Percentiles rank a stretch among this genome's conserved stretches.
Evolutionary conservation across 2,888 invertebrate genomes (phyloP).

Genomic region (Diarsia mendica): DNA sequence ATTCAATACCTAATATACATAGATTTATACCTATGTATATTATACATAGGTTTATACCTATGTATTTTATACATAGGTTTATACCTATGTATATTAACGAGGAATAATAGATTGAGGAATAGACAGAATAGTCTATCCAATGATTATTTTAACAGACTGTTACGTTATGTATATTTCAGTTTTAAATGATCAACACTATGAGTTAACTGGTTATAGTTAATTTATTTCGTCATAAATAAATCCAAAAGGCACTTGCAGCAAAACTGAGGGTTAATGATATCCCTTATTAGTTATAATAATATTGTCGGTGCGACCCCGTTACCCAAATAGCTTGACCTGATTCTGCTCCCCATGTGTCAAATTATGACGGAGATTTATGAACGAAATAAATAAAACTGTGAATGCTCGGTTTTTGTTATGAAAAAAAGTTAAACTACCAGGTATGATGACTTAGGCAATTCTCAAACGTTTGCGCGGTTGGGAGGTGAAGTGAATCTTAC

Average conservation of each 20-base stretch:
- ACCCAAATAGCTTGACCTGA: conserved; percentile 13
- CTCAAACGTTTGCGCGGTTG: background rate
- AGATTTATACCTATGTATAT: too few species aligned
- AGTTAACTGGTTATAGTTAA: background rate
- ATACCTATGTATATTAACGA: too few species aligned
- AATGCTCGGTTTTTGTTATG: background rate
- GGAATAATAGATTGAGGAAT: too few species aligned
- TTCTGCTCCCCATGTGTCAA: conserved; percentile 19
- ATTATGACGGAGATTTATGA: conserved; percentile 49
- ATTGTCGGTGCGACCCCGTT: conserved; percentile 29
- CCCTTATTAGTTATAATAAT: conserved; percentile 21
- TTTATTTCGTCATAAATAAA: background rate
- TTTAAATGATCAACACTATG: background rate
- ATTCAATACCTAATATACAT: too few species aligned
- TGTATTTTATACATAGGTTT: too few species aligned
- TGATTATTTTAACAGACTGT: too few species aligned
- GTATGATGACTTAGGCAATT: background rate
- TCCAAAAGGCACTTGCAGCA: background rate
- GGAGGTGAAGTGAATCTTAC: background rate
- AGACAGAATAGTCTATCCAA: too few species aligned
- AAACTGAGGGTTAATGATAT: conserved; percentile 1
- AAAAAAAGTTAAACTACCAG: background rate
- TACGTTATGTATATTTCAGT: background rate
- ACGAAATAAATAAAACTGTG: conserved; percentile 29
- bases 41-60: too few species aligned